Conservation (phyloP, 2,113 vertebrate species). For the Hystrix cristata region DNA sequence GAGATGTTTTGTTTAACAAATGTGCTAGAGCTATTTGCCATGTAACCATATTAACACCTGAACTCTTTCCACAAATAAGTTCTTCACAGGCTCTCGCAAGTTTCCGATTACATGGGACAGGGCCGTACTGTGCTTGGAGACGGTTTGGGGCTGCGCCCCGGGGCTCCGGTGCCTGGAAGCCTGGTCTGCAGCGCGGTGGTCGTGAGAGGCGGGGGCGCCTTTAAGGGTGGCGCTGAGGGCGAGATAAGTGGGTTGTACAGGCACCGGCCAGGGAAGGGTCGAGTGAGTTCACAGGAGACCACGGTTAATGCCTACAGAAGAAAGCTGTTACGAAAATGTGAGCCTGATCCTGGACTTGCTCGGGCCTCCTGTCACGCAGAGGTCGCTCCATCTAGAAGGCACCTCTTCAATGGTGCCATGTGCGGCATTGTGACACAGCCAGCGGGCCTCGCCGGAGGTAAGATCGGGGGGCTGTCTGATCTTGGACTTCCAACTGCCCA, state of each 20-base stretch:
- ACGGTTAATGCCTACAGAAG: background rate
- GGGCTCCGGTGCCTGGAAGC: background rate
- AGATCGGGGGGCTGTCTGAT: background rate
- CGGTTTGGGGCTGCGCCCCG: background rate
- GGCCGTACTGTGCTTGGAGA: background rate
- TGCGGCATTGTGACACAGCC: background rate
- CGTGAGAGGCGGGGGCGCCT: background rate
- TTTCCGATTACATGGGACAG: background rate
- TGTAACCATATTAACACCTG: background rate
- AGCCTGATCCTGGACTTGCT: background rate
- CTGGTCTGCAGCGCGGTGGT: background rate
- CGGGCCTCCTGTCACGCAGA: too few relatives aligned
- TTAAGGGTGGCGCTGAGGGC: background rate
- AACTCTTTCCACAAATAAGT: background rate
- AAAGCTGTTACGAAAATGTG: too few relatives aligned
- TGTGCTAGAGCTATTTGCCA: background rate
- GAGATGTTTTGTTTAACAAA: background rate
- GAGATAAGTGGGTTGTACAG: background rate
- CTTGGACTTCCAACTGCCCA: background rate
- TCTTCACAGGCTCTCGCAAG: background rate
- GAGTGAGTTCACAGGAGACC: background rate
- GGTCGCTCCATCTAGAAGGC: too few relatives aligned
- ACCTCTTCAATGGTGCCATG: background rate
- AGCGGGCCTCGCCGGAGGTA: background rate
- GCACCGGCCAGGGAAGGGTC: too few relatives aligned